Evolutionary conservation across 1,140 invertebrate genomes (phyloP), one percentile per base, ranked within the genome.

Genomic region (Thrips palmi): DNA sequence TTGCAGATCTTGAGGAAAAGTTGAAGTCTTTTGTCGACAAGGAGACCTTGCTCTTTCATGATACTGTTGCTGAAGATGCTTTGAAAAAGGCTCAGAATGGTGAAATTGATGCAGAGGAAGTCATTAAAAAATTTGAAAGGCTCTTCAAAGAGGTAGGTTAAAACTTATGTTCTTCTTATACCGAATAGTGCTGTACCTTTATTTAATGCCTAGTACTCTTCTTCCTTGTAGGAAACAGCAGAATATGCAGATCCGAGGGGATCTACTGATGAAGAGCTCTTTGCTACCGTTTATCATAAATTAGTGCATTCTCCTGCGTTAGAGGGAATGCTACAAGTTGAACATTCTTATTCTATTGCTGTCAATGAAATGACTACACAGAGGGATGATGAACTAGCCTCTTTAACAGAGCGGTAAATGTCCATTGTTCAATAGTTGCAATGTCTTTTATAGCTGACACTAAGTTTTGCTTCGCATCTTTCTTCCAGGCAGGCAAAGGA

Each of bases 261-360:
- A 27, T 68, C 74, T 1, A 73, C 74, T 0, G 74, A 80, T 54
- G 73, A 80, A 50, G 73, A 77, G 52, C 58, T 86, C 12, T 79
- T 81, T 62, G 73, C 78, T 14, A 71, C 74, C 7, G 77, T 80
- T 24, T 86, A 85, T 58, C 79, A 85, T 52, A 69, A 70, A 48
- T 54, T 87, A 25, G 78, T 85, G 4, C 81, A 86, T 54, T 85
- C 82, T 0, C 77, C 79, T 3, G 77, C 77, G 4, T 51, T 85
- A 14, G 74, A 79, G 48, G 73, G 74, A 0, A 73, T 87, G 43
- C 57, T 85, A 18, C 73, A 80, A 53, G 67, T 80, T 27, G 81
- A 86, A 56, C 74, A 79, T 49, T 70, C 72, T 20, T 81, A 75
- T 59, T 74, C 77, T n/a, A 61, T 72, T 41, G 70, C 71, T 39